phyloP scores from a whole-genome alignment of 2,797 vertebrate genomes.

The Salmo trutta region DNA sequence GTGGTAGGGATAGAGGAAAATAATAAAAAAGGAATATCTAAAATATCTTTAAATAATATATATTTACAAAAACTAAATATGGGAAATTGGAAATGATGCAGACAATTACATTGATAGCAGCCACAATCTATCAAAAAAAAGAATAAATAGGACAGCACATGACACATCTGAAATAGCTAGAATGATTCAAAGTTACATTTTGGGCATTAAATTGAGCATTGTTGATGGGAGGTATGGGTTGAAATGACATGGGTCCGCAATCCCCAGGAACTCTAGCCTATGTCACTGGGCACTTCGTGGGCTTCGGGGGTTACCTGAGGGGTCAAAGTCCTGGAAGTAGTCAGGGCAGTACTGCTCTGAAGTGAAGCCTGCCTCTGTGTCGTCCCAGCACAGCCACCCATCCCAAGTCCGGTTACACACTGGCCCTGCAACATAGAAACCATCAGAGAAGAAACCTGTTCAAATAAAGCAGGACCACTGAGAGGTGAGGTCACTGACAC shows the following conservation, averaged over 20 bases:
- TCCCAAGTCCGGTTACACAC: constrained; percentile 96
- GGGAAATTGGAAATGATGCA: too few species aligned
- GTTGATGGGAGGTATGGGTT: not conserved
- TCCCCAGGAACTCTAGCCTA: not conserved
- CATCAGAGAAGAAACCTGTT: constrained; percentile 2
- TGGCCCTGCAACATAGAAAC: constrained; percentile 61
- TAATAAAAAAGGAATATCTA: too few species aligned
- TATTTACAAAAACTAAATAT: too few species aligned
- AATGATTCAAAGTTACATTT: not conserved
- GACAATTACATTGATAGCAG: too few species aligned
- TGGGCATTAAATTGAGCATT: not conserved
- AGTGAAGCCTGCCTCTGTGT: constrained; percentile 78
- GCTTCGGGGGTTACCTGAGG: constrained; percentile 79
- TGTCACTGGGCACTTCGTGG: not conserved
- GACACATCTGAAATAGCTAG: not conserved
- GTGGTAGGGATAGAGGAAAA: too few species aligned
- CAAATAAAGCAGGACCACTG: not conserved
- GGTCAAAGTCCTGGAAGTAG: constrained; percentile 97
- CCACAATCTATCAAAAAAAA: not conserved
- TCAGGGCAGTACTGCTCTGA: constrained; percentile 92
- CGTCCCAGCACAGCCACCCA: constrained; percentile 97
- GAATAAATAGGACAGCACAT: not conserved
- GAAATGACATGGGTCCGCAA: not conserved
- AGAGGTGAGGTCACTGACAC: not conserved
- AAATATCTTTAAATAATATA: too few species aligned